phyloP scores from a whole-genome alignment of 2,888 invertebrate species.

The Athalia rosae region DNA sequence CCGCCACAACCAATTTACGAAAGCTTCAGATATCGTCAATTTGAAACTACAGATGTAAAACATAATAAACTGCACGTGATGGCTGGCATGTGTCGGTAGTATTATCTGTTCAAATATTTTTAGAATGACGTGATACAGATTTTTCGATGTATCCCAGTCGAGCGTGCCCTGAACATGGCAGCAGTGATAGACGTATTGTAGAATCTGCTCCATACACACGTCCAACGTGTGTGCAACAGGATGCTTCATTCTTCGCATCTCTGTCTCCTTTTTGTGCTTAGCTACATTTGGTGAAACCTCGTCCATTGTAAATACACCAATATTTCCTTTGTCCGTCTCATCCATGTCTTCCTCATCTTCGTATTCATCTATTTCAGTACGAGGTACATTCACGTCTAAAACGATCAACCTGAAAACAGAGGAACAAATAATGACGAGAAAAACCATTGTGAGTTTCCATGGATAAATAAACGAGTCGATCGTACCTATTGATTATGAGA shows the following conservation, averaged over 20 bases:
- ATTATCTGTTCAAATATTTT: slow-evolving; percentile 87
- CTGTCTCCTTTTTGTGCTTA: slow-evolving; percentile 63
- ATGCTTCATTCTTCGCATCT: slow-evolving; percentile 72
- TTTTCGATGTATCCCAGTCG: slow-evolving; percentile 71
- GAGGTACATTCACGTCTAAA: slow-evolving; percentile 84
- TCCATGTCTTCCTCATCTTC: slow-evolving; percentile 72
- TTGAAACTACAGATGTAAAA: slow-evolving; percentile 85
- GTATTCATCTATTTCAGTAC: slow-evolving; percentile 75
- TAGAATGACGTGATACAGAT: slow-evolving; percentile 78
- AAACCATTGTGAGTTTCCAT: no score
- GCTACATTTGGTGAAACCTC: slow-evolving; percentile 72
- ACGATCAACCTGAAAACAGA: slow-evolving; percentile 79
- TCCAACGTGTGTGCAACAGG: slow-evolving; percentile 83
- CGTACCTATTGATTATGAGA: slow-evolving; percentile 86
- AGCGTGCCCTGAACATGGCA: slow-evolving; percentile 74
- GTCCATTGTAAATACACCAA: slow-evolving; percentile 68
- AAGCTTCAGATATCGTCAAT: slow-evolving; percentile 77
- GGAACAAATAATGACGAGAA: neutral
- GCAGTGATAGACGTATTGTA: slow-evolving; percentile 81
- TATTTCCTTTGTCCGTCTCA: slow-evolving; percentile 73
- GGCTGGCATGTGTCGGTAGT: slow-evolving; percentile 88
- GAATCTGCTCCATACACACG: slow-evolving; percentile 83
- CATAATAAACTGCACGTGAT: slow-evolving; percentile 86
- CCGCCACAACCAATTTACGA: slow-evolving; percentile 83
- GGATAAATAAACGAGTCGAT: slow-evolving; percentile 48